Evolutionary conservation across 2,113 vertebrate species (phyloP).

Genomic region (Callospermophilus lateralis): DNA sequence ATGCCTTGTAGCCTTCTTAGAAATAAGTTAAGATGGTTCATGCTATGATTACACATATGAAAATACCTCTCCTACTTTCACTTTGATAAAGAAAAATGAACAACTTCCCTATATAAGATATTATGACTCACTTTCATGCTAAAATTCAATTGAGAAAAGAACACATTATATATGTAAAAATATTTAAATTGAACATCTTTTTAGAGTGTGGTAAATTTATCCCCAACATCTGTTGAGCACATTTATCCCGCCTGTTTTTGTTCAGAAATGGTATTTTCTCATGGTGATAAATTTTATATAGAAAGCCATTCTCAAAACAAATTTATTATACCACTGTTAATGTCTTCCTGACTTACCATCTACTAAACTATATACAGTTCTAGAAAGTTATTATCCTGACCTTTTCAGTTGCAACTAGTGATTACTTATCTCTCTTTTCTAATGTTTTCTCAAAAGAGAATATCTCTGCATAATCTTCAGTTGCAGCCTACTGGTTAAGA

Average conservation of each 20-base stretch:
- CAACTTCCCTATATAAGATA: background rate
- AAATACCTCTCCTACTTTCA: background rate
- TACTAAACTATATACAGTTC: background rate
- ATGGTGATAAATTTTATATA: constrained; percentile 43
- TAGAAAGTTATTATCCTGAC: background rate
- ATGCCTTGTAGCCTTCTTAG: background rate
- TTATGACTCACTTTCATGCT: background rate
- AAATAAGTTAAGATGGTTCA: background rate
- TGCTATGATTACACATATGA: background rate
- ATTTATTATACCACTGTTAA: background rate
- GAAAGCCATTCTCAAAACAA: background rate
- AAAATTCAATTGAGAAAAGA: constrained; percentile 30
- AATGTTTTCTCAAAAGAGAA: constrained; percentile 54
- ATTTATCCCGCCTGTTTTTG: constrained; percentile 27
- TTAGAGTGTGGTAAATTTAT: constrained; percentile 18
- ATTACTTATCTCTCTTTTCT: constrained; percentile 21
- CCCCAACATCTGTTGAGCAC: background rate
- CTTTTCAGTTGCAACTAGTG: constrained; percentile 48
- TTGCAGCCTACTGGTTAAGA: background rate
- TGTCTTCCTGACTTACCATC: background rate
- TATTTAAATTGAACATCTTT: constrained; percentile 2
- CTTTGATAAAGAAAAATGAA: background rate
- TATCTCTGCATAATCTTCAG: background rate
- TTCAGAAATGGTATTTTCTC: constrained; percentile 2
- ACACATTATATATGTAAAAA: background rate